These are phyloP conservation scores for Drosophila prolongata DNA, from an alignment of 2,888 invertebrate genomes.

Conservation along the genomic window DNA sequence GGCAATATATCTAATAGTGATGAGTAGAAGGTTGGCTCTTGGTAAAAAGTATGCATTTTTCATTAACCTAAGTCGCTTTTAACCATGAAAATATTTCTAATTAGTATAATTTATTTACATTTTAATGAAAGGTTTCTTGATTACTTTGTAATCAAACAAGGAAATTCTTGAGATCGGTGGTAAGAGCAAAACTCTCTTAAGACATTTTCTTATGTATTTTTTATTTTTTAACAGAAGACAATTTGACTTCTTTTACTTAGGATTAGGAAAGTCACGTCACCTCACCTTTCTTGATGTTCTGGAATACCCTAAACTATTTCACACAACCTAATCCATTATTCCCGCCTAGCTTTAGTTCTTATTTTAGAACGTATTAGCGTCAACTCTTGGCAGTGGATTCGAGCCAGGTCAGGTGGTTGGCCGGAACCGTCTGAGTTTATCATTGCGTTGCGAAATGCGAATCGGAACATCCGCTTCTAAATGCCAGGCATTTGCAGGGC, in stretches of 20 bases:
- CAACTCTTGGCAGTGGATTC: conserved; percentile 28
- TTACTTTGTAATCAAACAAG: no score
- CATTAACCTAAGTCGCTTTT: no score
- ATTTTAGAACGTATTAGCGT: conserved; percentile 32
- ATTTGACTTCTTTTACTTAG: no score
- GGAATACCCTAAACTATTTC: neutral
- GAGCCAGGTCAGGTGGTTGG: conserved; percentile 37
- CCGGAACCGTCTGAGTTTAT: conserved; percentile 77
- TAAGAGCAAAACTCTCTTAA: no score
- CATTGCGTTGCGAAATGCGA: conserved; percentile 79
- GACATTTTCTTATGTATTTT: no score
- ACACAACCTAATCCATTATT: neutral
- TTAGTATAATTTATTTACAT: no score
- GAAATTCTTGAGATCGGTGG: no score
- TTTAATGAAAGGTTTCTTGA: no score
- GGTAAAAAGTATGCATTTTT: neutral
- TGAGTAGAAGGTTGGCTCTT: conserved; percentile 1
- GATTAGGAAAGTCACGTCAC: no score
- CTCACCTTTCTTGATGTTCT: neutral
- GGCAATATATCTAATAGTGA: conserved; percentile 23
- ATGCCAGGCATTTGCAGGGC: conserved; percentile 67
- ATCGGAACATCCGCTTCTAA: conserved; percentile 80
- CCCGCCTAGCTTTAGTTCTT: neutral
- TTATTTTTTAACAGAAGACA: no score
- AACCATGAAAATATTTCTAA: no score